phyloP scores from a whole-genome alignment of 2,113 vertebrate species.

The Myrmophylax atrothorax region DNA sequence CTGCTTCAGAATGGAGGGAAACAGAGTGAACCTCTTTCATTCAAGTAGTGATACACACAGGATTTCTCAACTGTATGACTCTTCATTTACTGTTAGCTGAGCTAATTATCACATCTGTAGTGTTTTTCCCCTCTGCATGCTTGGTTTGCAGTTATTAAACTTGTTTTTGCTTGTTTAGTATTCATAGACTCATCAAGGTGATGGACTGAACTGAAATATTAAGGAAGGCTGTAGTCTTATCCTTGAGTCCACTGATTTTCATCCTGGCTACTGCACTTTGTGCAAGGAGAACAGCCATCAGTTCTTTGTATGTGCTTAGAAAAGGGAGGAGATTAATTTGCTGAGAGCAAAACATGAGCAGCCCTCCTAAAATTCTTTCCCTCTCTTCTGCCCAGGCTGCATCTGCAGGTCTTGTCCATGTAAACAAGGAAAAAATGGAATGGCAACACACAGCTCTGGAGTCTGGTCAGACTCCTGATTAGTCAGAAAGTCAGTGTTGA shows the following conservation, averaged over 20 bases:
- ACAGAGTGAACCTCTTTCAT: neutral
- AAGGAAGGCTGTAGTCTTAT: neutral
- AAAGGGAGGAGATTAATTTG: neutral
- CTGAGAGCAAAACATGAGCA: neutral
- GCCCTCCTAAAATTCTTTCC: conserved; percentile 40
- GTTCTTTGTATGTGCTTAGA: neutral
- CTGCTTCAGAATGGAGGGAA: neutral
- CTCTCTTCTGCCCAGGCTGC: conserved; percentile 57
- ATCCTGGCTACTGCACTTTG: conserved; percentile 3
- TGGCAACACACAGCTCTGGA: conserved; percentile 38
- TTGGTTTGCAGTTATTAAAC: conserved; percentile 3
- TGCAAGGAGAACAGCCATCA: neutral
- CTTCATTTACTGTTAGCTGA: conserved; percentile 13
- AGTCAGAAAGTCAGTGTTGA: conserved; percentile 43
- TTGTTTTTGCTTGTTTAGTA: neutral
- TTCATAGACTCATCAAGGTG: neutral
- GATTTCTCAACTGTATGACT: neutral
- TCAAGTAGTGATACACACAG: neutral
- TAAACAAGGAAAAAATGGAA: conserved; percentile 11
- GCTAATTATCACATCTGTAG: neutral
- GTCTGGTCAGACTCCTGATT: conserved; percentile 54
- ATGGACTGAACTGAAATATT: neutral
- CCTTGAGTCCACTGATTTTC: neutral
- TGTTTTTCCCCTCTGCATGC: neutral
- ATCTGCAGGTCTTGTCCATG: conserved; percentile 29